These are phyloP conservation scores for Zosterops lateralis DNA, from an alignment of 2,113 vertebrate species.

Conservation along the genomic window DNA sequence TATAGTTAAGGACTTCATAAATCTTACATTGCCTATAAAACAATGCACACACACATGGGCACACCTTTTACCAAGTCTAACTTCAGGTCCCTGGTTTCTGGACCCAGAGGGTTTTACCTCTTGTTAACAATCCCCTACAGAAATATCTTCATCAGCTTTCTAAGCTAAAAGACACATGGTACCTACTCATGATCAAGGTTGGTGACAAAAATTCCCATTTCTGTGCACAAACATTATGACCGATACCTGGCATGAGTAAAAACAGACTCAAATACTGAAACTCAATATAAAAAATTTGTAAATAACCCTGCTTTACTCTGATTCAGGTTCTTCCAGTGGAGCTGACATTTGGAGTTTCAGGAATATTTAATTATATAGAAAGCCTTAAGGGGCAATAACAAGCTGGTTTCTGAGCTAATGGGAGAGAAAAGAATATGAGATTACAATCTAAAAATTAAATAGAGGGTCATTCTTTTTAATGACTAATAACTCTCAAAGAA, in stretches of 20 bases:
- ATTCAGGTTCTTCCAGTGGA: constrained; percentile 9
- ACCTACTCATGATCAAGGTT: neutral
- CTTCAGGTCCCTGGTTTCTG: neutral
- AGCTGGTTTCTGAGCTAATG: constrained; percentile 52
- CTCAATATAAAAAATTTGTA: neutral
- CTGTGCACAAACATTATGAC: neutral
- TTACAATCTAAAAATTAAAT: constrained; percentile 67
- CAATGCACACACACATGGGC: neutral
- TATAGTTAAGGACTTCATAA: neutral
- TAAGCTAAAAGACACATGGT: neutral
- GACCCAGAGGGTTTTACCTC: neutral
- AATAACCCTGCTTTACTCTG: neutral
- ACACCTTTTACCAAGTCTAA: neutral
- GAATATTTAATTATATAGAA: constrained; percentile 64
- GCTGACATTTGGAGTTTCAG: constrained; percentile 7
- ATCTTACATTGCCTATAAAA: neutral
- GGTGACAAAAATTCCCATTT: neutral
- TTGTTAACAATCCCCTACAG: neutral
- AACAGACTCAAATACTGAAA: neutral
- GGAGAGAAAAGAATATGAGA: constrained; percentile 53
- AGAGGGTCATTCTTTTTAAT: constrained; percentile 63
- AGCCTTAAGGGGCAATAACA: constrained; percentile 53
- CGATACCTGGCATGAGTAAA: neutral
- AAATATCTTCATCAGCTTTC: neutral
- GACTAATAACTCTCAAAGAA: constrained; percentile 64